These are phyloP conservation scores for Poeciliopsis prolifica DNA, from an alignment of 2,113 vertebrate species.

Conservation along the genomic window DNA sequence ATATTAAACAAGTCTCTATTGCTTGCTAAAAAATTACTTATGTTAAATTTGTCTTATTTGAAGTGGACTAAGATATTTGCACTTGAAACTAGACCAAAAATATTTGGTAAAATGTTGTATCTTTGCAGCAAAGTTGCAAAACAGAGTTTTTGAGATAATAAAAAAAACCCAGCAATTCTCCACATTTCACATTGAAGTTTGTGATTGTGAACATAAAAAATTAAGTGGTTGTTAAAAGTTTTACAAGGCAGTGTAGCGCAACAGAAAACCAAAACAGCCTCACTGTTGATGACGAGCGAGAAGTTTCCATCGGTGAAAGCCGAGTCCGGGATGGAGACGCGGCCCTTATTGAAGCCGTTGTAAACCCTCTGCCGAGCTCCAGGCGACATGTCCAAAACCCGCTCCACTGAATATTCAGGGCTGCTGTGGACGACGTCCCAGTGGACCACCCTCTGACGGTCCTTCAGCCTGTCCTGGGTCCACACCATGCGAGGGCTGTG, in stretches of 20 bases:
- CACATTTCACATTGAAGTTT: no score
- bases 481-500: slow-evolving; percentile 91
- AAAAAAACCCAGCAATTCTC: no score
- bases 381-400: slow-evolving; percentile 90
- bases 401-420: slow-evolving; percentile 79
- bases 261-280: slow-evolving; percentile 13
- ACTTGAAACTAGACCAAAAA: no score
- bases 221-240: no score
- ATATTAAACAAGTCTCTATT: no score
- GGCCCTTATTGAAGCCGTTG: slow-evolving; percentile 84
- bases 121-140: no score
- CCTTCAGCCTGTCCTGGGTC: slow-evolving; percentile 89
- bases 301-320: slow-evolving; percentile 94
- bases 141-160: no score
- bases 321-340: slow-evolving; percentile 81
- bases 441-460: slow-evolving; percentile 94
- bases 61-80: no score
- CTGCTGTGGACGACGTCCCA: slow-evolving; percentile 87
- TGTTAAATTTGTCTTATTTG: no score
- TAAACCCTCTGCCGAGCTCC: slow-evolving; percentile 88
- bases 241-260: neutral
- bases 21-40: no score
- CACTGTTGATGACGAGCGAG: slow-evolving; percentile 86
- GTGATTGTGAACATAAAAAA: no score
- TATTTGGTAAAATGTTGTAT: no score